phyloP scores from a whole-genome alignment of 2,113 vertebrate species.

The Puffinus mauretanicus region DNA sequence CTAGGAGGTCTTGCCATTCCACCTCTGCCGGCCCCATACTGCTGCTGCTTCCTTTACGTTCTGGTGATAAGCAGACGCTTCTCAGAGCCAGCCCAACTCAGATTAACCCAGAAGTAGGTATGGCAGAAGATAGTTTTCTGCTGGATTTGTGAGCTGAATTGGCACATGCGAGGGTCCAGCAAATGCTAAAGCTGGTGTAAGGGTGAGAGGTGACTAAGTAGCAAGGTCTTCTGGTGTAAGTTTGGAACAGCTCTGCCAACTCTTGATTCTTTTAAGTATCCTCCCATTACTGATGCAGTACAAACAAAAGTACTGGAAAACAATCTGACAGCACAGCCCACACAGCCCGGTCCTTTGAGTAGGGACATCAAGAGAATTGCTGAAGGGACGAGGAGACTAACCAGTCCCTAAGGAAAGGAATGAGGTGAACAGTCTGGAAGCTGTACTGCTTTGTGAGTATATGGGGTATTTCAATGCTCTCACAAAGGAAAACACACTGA shows the following conservation, averaged over 20 bases:
- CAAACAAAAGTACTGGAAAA: background rate
- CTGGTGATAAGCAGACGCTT: background rate
- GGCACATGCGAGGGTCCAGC: background rate
- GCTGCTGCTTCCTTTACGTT: background rate
- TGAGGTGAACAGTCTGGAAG: background rate
- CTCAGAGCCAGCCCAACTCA: background rate
- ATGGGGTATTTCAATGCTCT: background rate
- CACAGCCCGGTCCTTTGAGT: background rate
- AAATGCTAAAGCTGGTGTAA: background rate
- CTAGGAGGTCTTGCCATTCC: background rate
- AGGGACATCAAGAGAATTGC: background rate
- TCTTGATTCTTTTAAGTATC: background rate
- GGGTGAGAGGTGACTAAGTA: background rate
- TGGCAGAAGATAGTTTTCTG: background rate
- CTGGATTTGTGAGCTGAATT: background rate
- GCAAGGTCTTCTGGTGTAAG: background rate
- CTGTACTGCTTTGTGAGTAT: background rate
- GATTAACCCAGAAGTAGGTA: background rate
- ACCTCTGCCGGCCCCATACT: background rate
- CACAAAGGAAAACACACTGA: background rate
- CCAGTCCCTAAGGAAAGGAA: background rate
- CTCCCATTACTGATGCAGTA: background rate
- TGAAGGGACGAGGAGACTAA: background rate
- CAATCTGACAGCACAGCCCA: background rate
- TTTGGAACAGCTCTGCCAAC: background rate